These are phyloP conservation scores for Serrognathus titanus DNA, from an alignment of 2,888 invertebrate genomes.

Conservation along the genomic window DNA sequence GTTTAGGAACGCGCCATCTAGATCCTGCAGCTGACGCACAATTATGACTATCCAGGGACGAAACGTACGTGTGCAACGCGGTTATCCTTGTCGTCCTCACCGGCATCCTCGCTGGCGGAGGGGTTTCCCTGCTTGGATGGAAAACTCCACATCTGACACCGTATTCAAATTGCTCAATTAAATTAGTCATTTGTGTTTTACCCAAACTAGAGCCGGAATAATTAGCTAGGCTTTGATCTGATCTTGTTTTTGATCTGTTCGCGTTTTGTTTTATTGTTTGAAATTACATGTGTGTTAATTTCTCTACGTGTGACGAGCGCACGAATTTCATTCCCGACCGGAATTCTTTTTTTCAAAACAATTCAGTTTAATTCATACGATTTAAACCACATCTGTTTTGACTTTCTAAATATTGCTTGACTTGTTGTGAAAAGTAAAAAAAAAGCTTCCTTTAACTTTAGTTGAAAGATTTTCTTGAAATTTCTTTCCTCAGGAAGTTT, in stretches of 20 bases:
- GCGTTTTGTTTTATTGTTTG: slow-evolving; percentile 3
- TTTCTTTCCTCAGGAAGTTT: too few species aligned
- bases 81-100: slow-evolving; percentile 3
- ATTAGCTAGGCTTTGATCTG: slow-evolving; percentile 20
- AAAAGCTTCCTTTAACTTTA: too few species aligned
- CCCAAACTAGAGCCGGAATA: slow-evolving; percentile 13
- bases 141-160: slow-evolving; percentile 38
- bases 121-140: slow-evolving; percentile 20
- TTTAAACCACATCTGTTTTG: too few species aligned
- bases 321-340: not conserved
- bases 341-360: too few species aligned
- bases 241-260: slow-evolving; percentile 20
- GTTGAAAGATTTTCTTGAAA: too few species aligned
- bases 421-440: too few species aligned
- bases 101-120: slow-evolving; percentile 3
- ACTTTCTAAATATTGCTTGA: too few species aligned
- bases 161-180: slow-evolving; percentile 44
- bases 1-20: slow-evolving; percentile 38
- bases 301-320: not conserved
- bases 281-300: slow-evolving; percentile 3
- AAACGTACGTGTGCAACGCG: slow-evolving; percentile 9
- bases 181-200: slow-evolving; percentile 37
- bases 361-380: too few species aligned
- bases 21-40: slow-evolving; percentile 41
- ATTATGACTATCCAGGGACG: slow-evolving; percentile 23